Conservation (phyloP, 2,888 invertebrate species). For the Xylota segnis region DNA sequence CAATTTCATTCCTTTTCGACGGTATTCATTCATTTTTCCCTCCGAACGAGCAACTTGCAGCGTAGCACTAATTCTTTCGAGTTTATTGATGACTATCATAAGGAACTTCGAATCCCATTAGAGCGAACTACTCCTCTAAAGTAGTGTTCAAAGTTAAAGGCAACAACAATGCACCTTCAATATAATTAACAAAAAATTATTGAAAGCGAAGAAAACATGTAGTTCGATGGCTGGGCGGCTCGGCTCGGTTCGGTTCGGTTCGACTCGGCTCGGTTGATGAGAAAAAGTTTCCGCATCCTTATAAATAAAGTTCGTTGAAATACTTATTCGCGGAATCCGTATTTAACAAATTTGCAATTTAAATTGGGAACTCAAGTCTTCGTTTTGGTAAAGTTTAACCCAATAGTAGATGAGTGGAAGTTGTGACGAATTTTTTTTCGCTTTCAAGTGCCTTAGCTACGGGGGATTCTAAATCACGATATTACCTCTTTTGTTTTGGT, state of each 20-base stretch:
- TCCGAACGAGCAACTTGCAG: constrained; percentile 31
- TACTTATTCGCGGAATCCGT: constrained; percentile 66
- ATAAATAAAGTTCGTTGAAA: constrained; percentile 67
- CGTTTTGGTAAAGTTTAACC: constrained; percentile 42
- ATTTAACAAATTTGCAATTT: constrained; percentile 71
- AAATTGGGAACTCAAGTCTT: constrained; percentile 59
- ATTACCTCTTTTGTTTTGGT: background rate
- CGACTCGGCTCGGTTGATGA: background rate
- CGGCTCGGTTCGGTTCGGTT: no score
- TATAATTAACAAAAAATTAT: constrained; percentile 67
- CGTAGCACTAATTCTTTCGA: constrained; percentile 56
- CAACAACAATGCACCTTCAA: constrained; percentile 65
- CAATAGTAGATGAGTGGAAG: constrained; percentile 50
- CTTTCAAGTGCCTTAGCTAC: background rate
- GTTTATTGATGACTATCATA: constrained; percentile 72
- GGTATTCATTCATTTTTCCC: constrained; percentile 58
- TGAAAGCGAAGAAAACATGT: constrained; percentile 28
- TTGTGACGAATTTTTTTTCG: background rate
- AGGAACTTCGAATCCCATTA: constrained; percentile 58
- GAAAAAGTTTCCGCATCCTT: constrained; percentile 60
- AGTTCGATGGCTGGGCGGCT: constrained; percentile 6
- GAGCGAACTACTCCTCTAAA: constrained; percentile 35
- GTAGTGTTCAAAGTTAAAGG: constrained; percentile 48
- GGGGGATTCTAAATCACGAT: background rate
- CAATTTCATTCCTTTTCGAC: constrained; percentile 58